phyloP scores from a whole-genome alignment of 2,113 vertebrate genomes.

The Sceloporus tristichus region DNA sequence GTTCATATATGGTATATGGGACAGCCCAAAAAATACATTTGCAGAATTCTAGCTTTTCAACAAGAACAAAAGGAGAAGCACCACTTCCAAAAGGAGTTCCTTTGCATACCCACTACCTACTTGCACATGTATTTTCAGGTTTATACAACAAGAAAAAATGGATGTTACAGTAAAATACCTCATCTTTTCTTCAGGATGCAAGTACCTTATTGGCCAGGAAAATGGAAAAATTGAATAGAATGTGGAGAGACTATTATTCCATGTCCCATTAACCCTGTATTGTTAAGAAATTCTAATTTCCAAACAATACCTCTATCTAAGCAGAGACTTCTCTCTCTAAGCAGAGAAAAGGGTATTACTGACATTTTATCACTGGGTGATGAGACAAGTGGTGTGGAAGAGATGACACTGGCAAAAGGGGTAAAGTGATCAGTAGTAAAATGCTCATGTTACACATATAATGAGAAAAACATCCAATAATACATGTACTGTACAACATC shows the following conservation, averaged over 20 bases:
- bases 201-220: background rate
- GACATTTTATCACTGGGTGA: background rate
- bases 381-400: background rate
- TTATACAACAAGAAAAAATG: background rate
- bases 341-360: background rate
- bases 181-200: background rate
- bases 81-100: background rate
- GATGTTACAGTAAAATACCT: background rate
- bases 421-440: background rate
- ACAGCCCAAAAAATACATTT: background rate
- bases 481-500: no score
- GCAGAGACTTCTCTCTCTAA: background rate
- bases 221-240: background rate
- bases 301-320: background rate
- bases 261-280: background rate
- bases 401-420: background rate
- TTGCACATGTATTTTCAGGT: background rate
- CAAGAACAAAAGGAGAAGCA: background rate
- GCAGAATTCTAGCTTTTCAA: background rate
- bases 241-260: background rate
- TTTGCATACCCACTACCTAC: no score
- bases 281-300: background rate
- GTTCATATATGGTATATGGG: background rate
- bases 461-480: no score
- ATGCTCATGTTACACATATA: background rate